A percentile compares a stretch with the other conserved stretches of the same genome.
Conservation (phyloP, 92 coral and sea anemone genomes). For the Parazoanthus swiftii region DNA sequence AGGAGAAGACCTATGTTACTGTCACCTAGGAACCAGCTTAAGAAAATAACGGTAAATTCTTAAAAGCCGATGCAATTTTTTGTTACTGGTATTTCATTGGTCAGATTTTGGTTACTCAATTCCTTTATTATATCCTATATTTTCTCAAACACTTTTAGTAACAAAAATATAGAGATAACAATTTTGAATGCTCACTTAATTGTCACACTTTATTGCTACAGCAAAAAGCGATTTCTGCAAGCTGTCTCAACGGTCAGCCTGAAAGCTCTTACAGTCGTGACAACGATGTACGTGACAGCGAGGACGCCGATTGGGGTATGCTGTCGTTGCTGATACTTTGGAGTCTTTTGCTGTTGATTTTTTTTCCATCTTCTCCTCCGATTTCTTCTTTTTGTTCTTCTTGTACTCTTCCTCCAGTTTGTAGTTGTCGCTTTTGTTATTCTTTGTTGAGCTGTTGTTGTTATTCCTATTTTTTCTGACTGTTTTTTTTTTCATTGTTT, state of each 20-base stretch:
- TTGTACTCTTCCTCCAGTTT: background rate
- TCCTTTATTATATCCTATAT: too few relatives aligned
- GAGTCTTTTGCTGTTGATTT: background rate
- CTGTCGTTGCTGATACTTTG: background rate
- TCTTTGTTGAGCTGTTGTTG: too few relatives aligned
- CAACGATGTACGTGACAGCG: background rate
- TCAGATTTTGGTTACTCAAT: background rate
- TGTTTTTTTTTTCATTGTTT: too few relatives aligned
- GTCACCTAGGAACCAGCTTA: slow-evolving; percentile 18
- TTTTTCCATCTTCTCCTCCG: background rate
- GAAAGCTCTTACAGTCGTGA: background rate
- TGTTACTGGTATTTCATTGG: background rate
- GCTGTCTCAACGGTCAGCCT: slow-evolving; percentile 6
- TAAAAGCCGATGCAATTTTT: background rate
- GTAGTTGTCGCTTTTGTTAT: too few relatives aligned
- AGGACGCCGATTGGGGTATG: background rate
- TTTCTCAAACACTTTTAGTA: background rate
- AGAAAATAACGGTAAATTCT: slow-evolving; percentile 25
- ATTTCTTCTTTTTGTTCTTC: background rate
- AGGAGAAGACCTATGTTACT: slow-evolving; percentile 7
- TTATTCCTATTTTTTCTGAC: too few relatives aligned
- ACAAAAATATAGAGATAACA: too few relatives aligned
- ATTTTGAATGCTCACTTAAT: background rate
- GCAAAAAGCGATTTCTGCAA: slow-evolving; percentile 24
- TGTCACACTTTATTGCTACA: background rate